phyloP scores from a whole-genome alignment of 2,888 invertebrate species.

The Fragum fragum region DNA sequence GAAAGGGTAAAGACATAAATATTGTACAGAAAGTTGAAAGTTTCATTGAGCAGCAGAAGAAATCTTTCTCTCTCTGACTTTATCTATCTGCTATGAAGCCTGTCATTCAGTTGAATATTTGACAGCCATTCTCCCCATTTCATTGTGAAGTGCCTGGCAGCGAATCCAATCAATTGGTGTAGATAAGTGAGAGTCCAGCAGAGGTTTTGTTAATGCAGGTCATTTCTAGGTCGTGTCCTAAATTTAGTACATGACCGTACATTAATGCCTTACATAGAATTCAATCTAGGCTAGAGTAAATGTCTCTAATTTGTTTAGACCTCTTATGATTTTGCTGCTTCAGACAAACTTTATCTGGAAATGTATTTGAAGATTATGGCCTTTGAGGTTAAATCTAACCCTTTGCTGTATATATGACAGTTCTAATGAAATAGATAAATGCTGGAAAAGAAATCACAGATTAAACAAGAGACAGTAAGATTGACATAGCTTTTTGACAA shows the following conservation, averaged over 20 bases:
- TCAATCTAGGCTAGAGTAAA: neutral
- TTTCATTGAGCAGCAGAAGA: no score
- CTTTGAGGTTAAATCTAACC: neutral
- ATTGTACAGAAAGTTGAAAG: no score
- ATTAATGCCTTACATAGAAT: constrained; percentile 1
- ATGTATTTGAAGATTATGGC: neutral
- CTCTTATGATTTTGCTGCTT: neutral
- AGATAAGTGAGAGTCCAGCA: neutral
- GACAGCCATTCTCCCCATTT: neutral
- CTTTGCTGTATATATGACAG: no score
- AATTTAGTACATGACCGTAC: neutral
- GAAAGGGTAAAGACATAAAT: no score
- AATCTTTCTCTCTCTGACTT: no score
- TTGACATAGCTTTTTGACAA: no score
- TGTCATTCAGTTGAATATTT: neutral
- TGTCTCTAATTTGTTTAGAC: neutral
- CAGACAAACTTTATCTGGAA: neutral
- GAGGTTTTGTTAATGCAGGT: neutral
- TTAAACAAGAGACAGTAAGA: no score
- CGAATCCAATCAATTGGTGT: neutral
- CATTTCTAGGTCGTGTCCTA: constrained; percentile 1
- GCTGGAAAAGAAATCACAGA: no score
- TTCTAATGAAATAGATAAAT: no score
- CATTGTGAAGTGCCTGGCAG: neutral
- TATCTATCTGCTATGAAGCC: no score